Evolutionary conservation across 2,113 vertebrate species (phyloP).

Genomic region (Odontophorus gujanensis): DNA sequence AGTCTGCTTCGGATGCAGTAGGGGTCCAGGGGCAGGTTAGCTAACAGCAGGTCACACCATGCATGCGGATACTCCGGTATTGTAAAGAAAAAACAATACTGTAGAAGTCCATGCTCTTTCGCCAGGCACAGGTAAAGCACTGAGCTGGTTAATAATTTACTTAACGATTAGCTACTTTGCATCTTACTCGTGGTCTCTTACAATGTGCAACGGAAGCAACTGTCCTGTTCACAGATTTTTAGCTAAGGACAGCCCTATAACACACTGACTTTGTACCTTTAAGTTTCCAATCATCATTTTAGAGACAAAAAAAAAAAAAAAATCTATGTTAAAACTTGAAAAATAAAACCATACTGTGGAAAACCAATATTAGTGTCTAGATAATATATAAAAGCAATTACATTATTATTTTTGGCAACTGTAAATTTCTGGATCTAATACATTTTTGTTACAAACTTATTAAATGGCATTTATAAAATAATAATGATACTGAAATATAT

Average conservation of each 20-base stretch:
- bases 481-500: constrained; percentile 81
- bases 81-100: not conserved
- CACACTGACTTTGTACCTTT: not conserved
- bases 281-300: not conserved
- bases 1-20: not conserved
- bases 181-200: not conserved
- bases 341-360: not conserved
- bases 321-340: constrained; percentile 34
- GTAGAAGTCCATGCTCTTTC: not conserved
- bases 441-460: constrained; percentile 72
- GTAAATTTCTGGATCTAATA: constrained; percentile 77
- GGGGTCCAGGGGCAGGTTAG: constrained; percentile 1
- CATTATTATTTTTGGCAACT: constrained; percentile 80
- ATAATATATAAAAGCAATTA: constrained; percentile 84
- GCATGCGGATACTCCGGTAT: not conserved
- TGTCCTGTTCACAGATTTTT: not conserved
- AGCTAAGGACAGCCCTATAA: not conserved
- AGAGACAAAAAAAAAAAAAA: not conserved
- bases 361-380: constrained; percentile 64
- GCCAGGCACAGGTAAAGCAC: not conserved
- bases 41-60: not conserved
- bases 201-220: not conserved
- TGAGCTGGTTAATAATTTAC: not conserved
- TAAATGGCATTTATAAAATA: constrained; percentile 84
- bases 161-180: not conserved